Evolutionary conservation across 2,797 vertebrate genomes (phyloP).

Genomic region (Peromyscus aztecus): DNA sequence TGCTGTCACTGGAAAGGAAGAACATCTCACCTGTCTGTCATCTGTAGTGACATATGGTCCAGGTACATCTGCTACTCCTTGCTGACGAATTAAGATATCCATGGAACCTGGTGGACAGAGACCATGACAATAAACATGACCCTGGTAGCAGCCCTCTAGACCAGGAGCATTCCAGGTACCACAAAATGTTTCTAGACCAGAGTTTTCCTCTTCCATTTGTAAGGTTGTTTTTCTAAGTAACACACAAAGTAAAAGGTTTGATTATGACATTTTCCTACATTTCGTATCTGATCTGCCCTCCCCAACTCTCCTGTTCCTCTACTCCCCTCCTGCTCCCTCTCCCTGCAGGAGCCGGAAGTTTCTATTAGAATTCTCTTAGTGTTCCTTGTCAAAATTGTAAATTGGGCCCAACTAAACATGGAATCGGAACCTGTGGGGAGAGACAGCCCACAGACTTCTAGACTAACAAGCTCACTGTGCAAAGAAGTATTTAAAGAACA

Average conservation of each 20-base stretch:
- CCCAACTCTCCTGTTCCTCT: not conserved
- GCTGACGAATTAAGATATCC: not conserved
- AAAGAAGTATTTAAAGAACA: not conserved
- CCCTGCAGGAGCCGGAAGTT: not conserved
- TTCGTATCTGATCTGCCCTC: not conserved
- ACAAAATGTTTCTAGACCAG: not conserved
- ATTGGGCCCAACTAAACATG: not conserved
- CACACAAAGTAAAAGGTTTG: not conserved
- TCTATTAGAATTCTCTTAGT: not conserved
- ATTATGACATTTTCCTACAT: not conserved
- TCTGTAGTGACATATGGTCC: not conserved
- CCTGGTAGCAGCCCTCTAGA: too few species aligned
- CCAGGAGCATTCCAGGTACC: too few species aligned
- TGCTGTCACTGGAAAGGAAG: not conserved
- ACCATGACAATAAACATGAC: not conserved
- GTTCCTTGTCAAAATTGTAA: not conserved
- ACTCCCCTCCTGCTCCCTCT: too few species aligned
- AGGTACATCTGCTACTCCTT: not conserved
- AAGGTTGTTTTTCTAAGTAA: not conserved
- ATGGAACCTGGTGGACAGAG: not conserved
- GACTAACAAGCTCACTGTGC: not conserved
- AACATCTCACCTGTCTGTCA: not conserved
- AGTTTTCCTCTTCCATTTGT: not conserved
- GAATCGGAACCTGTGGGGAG: not conserved
- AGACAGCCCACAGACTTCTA: not conserved